Evolutionary conservation across 2,797 vertebrate species (phyloP), one percentile per base, ranked within the genome.

Genomic region (Sebastes oblongus): DNA sequence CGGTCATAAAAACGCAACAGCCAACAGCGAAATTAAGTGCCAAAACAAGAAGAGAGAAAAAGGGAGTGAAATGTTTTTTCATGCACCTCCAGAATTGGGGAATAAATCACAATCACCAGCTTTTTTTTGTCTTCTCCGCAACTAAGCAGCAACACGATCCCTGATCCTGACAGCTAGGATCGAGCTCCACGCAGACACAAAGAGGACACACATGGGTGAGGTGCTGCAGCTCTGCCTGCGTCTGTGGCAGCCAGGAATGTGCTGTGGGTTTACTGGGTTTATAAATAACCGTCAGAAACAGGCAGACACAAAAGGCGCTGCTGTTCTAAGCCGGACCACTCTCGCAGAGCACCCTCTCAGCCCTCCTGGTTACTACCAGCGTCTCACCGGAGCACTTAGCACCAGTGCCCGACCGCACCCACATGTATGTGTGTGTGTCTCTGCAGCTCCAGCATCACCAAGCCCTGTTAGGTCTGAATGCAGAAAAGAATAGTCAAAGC

Each of bases 241-340:
- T 85, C 83, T 87, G 84, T 73, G 89, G 92, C 83, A 71, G 90
- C 50, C 83, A 81, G 94, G 94, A 95, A 96, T 94, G 94, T 74
- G 80, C 86, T 27, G 81, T 69, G 91, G 88, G 84, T 94, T 94
- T 93, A 89, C 91, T 82, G 80, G 87, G 86, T 94, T 93, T 94
- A 94, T 93, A 95, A 95, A 96, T 95, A 95, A 94, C 94, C 77
- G 75, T 64, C 87, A 54, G 84, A 87, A 90, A 89, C 78, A 67
- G 75, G 86, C 88, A 94, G 90, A 95, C 91, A 95, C 92, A 95
- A 95, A 95, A 95, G 93, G 81, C 80, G 16, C 89, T 81, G 94
- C 93, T 95, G 92, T 95, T 94, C 89, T 58, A 22, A 88, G 83
- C 61, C 3, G 46, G 70, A 75, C 78, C 75, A 4, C 84, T 84